Conservation (phyloP, 2,797 vertebrate genomes). For the Neosilurus mollespiculum region DNA sequence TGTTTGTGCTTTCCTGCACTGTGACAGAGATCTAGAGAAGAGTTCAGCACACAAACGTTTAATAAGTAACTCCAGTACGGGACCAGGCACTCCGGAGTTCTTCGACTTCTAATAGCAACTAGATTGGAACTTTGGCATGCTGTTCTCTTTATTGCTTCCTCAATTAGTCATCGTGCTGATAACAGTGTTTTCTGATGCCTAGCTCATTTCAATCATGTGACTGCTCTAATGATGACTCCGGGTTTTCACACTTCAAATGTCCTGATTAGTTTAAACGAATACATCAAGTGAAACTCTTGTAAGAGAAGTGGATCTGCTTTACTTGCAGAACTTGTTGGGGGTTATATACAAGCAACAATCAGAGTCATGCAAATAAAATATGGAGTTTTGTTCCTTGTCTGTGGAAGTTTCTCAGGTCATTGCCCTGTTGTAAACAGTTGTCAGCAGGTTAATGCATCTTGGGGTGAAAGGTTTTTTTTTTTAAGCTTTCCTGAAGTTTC, state of each 20-base stretch:
- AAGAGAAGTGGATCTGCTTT: conserved; percentile 24
- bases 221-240: neutral
- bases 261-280: conserved; percentile 15
- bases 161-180: conserved; percentile 39
- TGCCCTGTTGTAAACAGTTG: neutral
- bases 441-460: neutral
- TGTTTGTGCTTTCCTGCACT: conserved; percentile 46
- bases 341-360: conserved; percentile 2
- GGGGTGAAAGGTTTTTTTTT: neutral
- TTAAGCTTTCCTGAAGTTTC: neutral
- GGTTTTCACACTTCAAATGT: neutral
- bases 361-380: conserved; percentile 36
- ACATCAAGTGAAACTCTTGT: neutral
- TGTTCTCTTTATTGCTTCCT: conserved; percentile 47
- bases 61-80: conserved; percentile 54
- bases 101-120: conserved; percentile 12
- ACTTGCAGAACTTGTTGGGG: neutral
- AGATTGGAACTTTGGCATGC: conserved; percentile 22
- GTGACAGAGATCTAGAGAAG: conserved; percentile 34
- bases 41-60: conserved; percentile 34
- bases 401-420: neutral
- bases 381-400: conserved; percentile 19
- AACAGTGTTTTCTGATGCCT: conserved; percentile 23
- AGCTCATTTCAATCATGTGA: conserved; percentile 21
- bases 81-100: neutral